Conservation (phyloP, 2,888 invertebrate species). For the Ecdyonurus torrentis region DNA sequence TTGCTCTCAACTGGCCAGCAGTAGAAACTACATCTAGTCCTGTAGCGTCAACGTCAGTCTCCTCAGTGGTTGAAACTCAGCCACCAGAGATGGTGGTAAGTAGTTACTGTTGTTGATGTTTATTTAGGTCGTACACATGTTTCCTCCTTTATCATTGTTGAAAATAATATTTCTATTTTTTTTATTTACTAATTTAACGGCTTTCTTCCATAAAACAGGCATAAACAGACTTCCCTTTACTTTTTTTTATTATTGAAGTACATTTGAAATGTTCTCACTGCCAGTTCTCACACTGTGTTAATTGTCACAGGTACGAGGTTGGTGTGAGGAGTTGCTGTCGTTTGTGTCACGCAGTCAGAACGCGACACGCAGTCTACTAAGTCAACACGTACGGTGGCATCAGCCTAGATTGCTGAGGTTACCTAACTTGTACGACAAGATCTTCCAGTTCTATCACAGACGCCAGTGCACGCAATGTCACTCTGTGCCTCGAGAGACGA, state of each 20-base stretch:
- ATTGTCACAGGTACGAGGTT: conserved; percentile 33
- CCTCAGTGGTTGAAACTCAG: not conserved
- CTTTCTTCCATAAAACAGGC: too few species aligned
- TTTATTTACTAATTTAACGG: too few species aligned
- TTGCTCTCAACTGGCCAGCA: conserved; percentile 13
- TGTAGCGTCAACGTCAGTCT: not conserved
- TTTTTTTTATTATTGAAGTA: too few species aligned
- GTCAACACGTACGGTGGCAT: conserved; percentile 62
- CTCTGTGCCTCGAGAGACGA: conserved; percentile 77
- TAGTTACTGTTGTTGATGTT: too few species aligned
- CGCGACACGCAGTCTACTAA: conserved; percentile 49
- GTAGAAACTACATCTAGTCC: conserved; percentile 10
- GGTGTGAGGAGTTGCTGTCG: conserved; percentile 50
- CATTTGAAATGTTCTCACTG: too few species aligned
- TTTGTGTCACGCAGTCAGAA: conserved; percentile 35
- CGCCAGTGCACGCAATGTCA: conserved; percentile 77
- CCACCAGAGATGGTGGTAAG: too few species aligned
- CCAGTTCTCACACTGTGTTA: too few species aligned
- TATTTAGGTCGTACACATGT: too few species aligned
- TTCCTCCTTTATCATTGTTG: too few species aligned
- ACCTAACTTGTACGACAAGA: conserved; percentile 80
- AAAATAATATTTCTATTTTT: too few species aligned
- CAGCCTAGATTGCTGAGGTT: conserved; percentile 68
- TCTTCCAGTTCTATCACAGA: conserved; percentile 85
- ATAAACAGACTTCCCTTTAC: too few species aligned